Evolutionary conservation across 2,113 vertebrate species (phyloP), one percentile per base, ranked within the genome.

Genomic region (Passerina amoena): DNA sequence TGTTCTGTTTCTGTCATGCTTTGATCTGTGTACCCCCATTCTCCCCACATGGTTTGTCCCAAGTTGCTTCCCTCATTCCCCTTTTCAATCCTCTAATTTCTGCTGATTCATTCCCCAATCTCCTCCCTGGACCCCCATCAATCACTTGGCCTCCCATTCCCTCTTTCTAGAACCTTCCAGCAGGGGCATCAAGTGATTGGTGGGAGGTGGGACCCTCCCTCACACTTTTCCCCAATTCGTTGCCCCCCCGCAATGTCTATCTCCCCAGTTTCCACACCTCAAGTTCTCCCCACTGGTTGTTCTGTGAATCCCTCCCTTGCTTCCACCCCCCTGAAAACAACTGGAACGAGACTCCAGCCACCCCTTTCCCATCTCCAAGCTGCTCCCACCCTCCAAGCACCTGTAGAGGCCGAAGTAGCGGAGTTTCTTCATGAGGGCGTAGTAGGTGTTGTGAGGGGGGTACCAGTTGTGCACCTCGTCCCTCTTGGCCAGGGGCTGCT

Each of bases 391-490:
- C 50, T 17, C 28, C 10, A 2, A 50, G 94, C 96, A 99, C 99
- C 99, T 99, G 98, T 99, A 99, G 50, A 99, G 98, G 17, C 99
- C 99, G 59, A 99, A 95, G 95, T 97, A 98, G 65, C 99, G 97
- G 8, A 99, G 98, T 48, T 97, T 99, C 93, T 97, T 98, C 96
- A 99, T 99, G 93, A 99, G 98, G 14, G 96, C 97, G 0, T 98
- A 98, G 82, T 99, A 99, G 57, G 98, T 97, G 82, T 98, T 98
- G 97, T 99, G 99, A 57, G 98, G 98, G 37, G 99, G 99, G 83
- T 99, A 99, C 99, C 99, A 99, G 93, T 98, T 97, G 2, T 98
- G 98, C 48, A 99, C 99, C 57, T 98, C 99, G 70, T 98, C 99
- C 95, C 11, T 96, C 95, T 97, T 98, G 90, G 98, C 99, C 86